phyloP scores from a whole-genome alignment of 1,140 invertebrate genomes.

The Drosophila malerkotliana region DNA sequence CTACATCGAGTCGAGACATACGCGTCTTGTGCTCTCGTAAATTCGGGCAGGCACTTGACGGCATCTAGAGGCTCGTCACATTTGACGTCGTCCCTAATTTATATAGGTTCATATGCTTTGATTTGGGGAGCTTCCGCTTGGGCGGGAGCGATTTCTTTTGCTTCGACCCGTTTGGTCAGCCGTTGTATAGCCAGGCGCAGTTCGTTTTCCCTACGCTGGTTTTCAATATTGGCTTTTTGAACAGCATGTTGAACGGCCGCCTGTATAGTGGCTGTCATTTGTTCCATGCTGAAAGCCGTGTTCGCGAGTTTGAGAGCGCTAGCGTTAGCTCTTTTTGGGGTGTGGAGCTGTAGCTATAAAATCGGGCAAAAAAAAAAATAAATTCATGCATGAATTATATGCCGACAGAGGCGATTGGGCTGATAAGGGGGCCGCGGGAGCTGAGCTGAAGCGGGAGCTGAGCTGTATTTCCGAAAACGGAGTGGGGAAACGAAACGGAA shows the following conservation, averaged over 20 bases:
- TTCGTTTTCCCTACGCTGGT: neutral
- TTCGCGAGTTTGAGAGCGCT: too few relatives aligned
- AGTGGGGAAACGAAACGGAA: neutral
- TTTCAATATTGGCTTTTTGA: neutral
- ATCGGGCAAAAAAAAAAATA: too few relatives aligned
- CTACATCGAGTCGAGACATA: too few relatives aligned
- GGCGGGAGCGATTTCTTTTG: neutral
- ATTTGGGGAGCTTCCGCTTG: constrained; percentile 1
- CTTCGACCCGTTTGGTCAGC: neutral
- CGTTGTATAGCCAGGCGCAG: neutral
- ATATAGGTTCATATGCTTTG: neutral
- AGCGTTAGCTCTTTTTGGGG: too few relatives aligned
- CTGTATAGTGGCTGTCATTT: neutral
- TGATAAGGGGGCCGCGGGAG: too few relatives aligned
- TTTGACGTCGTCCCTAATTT: too few relatives aligned
- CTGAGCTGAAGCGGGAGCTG: too few relatives aligned
- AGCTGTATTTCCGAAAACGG: neutral
- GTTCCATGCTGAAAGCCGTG: neutral
- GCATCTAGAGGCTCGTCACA: too few relatives aligned
- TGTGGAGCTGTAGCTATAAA: neutral
- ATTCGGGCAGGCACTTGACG: too few relatives aligned
- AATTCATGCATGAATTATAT: too few relatives aligned
- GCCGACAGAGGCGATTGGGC: too few relatives aligned
- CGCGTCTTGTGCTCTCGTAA: too few relatives aligned
- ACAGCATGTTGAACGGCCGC: neutral